Percentiles rank a stretch among this genome's conserved stretches.
phyloP scores from a whole-genome alignment of 1,140 invertebrate species.

The Drosophila littoralis region DNA sequence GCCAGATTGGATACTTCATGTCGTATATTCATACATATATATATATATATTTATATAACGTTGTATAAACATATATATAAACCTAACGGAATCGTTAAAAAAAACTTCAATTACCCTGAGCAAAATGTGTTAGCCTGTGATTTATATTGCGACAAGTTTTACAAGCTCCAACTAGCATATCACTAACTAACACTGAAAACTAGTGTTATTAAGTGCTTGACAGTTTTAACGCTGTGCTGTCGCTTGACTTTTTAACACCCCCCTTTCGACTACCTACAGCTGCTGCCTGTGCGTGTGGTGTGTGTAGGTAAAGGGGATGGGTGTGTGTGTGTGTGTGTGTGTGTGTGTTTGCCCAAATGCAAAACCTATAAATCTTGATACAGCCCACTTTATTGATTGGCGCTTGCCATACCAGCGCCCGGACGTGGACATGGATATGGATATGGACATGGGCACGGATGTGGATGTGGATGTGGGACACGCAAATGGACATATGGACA shows the following conservation, averaged over 20 bases:
- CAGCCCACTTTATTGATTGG: constrained; percentile 82
- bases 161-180: no score
- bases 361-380: constrained; percentile 84
- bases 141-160: no score
- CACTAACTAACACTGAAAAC: constrained; percentile 1
- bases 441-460: neutral
- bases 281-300: constrained; percentile 28
- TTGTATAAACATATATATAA: no score
- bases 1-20: no score
- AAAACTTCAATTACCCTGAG: no score
- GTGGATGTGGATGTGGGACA: constrained; percentile 35
- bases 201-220: neutral
- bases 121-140: no score
- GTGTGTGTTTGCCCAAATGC: constrained; percentile 49
- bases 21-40: no score
- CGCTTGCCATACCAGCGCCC: constrained; percentile 23
- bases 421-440: constrained; percentile 11
- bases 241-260: constrained; percentile 11
- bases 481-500: constrained; percentile 76
- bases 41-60: no score
- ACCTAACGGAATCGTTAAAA: no score
- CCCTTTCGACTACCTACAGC: neutral
- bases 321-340: constrained; percentile 31
- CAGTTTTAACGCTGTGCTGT: neutral
- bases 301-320: constrained; percentile 1